Conservation (phyloP, 2,113 vertebrate genomes). For the Athene cunicularia region DNA sequence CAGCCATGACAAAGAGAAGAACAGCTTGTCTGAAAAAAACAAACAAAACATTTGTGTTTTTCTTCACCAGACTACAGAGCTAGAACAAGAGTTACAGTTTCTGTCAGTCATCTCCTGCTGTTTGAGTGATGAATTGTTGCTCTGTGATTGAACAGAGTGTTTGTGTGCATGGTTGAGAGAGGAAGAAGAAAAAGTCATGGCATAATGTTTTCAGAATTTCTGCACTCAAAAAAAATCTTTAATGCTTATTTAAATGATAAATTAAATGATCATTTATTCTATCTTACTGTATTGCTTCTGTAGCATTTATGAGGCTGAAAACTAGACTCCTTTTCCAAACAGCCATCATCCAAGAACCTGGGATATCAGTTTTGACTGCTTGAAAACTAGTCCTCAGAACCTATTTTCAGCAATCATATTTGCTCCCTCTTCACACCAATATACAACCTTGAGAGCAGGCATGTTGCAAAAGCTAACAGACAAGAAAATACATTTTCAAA, state of each 20-base stretch:
- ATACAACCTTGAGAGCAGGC: neutral
- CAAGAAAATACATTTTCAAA: neutral
- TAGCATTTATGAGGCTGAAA: neutral
- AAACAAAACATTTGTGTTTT: neutral
- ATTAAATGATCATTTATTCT: neutral
- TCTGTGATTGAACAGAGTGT: neutral
- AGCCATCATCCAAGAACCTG: neutral
- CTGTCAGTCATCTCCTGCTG: neutral
- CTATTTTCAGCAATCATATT: neutral
- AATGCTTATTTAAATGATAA: neutral
- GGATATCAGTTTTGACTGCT: neutral
- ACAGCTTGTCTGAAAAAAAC: neutral
- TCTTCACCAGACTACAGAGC: neutral
- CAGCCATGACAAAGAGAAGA: neutral
- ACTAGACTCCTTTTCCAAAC: neutral
- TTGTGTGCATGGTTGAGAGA: neutral
- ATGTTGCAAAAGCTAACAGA: neutral
- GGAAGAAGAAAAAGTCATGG: neutral
- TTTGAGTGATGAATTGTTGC: neutral
- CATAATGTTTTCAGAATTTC: neutral
- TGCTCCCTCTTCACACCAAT: neutral
- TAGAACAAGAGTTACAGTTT: neutral
- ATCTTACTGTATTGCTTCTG: neutral
- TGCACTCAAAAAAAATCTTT: accelerated
- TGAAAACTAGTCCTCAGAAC: neutral